Evolutionary conservation across 2,797 vertebrate genomes (phyloP).

Genomic region (Enteromius treurensis): DNA sequence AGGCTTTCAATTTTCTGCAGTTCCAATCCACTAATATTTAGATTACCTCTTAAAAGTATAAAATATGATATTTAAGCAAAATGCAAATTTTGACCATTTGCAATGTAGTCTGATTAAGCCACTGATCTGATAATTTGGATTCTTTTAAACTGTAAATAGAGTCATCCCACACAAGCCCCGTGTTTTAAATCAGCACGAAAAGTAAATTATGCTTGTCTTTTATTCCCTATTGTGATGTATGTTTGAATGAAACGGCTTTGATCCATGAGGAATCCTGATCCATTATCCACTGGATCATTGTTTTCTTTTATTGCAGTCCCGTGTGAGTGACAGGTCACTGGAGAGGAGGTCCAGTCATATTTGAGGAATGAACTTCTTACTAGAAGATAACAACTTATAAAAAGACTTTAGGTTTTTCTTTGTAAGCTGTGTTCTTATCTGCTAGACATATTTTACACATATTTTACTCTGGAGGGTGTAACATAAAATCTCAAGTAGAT

Average conservation of each 20-base stretch:
- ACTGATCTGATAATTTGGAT: not conserved
- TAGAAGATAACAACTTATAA: not conserved
- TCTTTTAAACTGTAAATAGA: not conserved
- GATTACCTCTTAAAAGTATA: not conserved
- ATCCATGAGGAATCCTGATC: not conserved
- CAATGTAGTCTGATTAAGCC: not conserved
- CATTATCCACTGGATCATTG: not conserved
- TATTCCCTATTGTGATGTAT: not conserved
- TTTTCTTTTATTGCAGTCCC: not conserved
- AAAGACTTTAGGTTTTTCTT: not conserved
- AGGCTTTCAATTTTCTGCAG: not conserved
- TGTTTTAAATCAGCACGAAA: not conserved
- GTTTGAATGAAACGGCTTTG: not conserved
- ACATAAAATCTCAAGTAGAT: not conserved
- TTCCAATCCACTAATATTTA: not conserved
- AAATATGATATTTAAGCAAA: not conserved
- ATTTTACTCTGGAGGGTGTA: not conserved
- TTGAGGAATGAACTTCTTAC: not conserved
- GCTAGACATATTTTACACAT: not conserved
- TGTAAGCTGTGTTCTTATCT: not conserved
- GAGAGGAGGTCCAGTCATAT: not conserved
- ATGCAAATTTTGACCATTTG: not conserved
- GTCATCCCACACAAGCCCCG: not conserved
- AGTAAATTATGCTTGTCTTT: not conserved
- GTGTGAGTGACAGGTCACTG: not conserved